Base-by-base conservation (phyloP, 2,888 invertebrate genomes). In the Luperina nickerlii region DNA sequence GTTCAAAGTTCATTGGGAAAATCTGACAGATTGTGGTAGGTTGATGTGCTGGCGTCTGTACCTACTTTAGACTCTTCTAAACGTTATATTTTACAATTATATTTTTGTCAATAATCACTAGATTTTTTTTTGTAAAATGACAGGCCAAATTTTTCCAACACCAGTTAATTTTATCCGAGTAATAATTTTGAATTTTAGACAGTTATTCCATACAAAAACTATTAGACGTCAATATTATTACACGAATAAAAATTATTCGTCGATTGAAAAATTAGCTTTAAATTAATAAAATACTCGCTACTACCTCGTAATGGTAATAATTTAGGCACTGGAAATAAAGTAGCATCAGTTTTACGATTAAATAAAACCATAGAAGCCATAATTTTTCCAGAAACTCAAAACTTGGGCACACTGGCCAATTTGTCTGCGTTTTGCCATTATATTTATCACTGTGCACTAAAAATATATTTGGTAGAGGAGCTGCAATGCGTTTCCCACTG, bases 401-500 rank as follows among this genome's bases (percentile, higher is more conserved):
- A 57, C 66, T 24, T n/a, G 60, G 24, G 32, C 66, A n/a, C 57
- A 73, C 18, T 66, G 82, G 27, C 79, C 78, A 86, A 86, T 89
- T 76, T 84, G 74, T 88, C 68, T 77, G 75, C 72, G 54, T 84
- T 88, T 79, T 74, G 57, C 87, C 76, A 90, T 89, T 81, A 82
- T 85, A 89, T 90, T 82, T 89, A 90, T 89, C 76, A 84, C 79
- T 75, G 85, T 85, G 80, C 87, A 80, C 81, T 81, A 83, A 83
- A 89, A 87, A 85, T 89, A 87, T 83, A 87, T 87, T 81, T 76
- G 77, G 66, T 76, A 74, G 81, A 77, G 65, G 73, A 76, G 82
- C 89, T 81, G 89, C 89, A 89, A 86, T 89, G 89, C 89, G 90
- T 89, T 88, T 79, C 68, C 68, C 87, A 80, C 79, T 87, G 70